Conservation (phyloP, 1,140 invertebrate species). For the Drosophila malerkotliana region DNA sequence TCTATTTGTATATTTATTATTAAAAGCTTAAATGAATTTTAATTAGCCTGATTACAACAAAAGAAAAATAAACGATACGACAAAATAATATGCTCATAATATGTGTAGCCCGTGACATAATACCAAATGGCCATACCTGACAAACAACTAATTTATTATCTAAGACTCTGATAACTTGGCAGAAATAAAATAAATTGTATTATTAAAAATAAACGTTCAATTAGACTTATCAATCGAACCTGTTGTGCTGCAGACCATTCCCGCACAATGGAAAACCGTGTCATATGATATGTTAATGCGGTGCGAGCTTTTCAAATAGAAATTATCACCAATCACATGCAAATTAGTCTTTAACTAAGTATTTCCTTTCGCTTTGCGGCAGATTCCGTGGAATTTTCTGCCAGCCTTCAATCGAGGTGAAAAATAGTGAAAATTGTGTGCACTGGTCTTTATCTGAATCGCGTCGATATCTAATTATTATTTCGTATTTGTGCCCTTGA, state of each 20-base stretch:
- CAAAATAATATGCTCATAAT: slow-evolving; percentile 21
- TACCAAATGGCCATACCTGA: slow-evolving; percentile 31
- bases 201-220: slow-evolving; percentile 46
- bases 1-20: slow-evolving; percentile 13
- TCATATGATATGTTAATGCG: slow-evolving; percentile 62
- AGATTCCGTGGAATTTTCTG: slow-evolving; percentile 39
- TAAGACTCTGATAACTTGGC: slow-evolving; percentile 26
- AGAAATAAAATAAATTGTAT: slow-evolving; percentile 38
- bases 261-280: slow-evolving; percentile 25
- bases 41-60: slow-evolving; percentile 26
- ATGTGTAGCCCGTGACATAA: slow-evolving; percentile 17
- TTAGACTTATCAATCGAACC: slow-evolving; percentile 29
- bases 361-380: slow-evolving; percentile 47
- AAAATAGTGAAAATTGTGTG: slow-evolving; percentile 70
- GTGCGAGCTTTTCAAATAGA: slow-evolving; percentile 39
- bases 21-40: slow-evolving; percentile 4
- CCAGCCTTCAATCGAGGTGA: slow-evolving; percentile 23
- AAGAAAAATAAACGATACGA: slow-evolving; percentile 7
- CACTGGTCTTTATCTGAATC: slow-evolving; percentile 41
- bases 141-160: slow-evolving; percentile 27
- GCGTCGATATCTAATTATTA: slow-evolving; percentile 53
- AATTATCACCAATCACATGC: slow-evolving; percentile 66
- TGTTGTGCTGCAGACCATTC: slow-evolving; percentile 11
- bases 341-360: slow-evolving; percentile 48
- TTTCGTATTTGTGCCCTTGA: slow-evolving; percentile 63